These are phyloP conservation scores for Alces alces DNA, from an alignment of 2,113 vertebrate species.

Conservation along the genomic window DNA sequence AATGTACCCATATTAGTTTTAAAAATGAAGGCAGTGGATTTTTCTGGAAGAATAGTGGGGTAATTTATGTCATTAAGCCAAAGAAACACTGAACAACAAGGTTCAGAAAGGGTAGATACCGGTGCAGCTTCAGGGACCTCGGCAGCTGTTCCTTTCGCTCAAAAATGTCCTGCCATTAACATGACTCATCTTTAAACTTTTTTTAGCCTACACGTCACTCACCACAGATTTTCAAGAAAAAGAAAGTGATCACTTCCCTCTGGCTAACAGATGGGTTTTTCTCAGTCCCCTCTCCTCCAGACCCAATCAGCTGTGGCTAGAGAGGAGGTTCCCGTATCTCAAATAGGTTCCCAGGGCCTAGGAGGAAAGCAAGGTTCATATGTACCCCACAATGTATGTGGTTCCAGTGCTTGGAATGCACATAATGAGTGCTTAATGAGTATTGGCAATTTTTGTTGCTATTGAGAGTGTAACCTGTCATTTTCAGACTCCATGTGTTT, in stretches of 20 bases:
- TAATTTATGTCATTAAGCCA: background rate
- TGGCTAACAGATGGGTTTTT: background rate
- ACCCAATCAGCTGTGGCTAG: background rate
- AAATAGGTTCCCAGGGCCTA: background rate
- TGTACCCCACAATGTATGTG: background rate
- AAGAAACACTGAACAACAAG: background rate
- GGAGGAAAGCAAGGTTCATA: background rate
- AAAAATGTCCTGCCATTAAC: background rate
- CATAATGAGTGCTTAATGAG: background rate
- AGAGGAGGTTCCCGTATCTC: background rate
- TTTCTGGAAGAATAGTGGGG: background rate
- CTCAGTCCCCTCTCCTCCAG: background rate
- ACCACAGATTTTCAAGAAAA: constrained; percentile 10
- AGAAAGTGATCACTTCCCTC: background rate
- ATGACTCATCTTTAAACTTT: constrained; percentile 30
- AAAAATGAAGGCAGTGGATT: background rate
- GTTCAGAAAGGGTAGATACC: background rate
- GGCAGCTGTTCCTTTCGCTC: constrained; percentile 42
- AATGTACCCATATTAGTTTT: background rate
- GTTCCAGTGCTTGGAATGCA: background rate
- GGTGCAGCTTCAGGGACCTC: background rate
- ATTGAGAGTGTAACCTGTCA: background rate
- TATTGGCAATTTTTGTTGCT: background rate
- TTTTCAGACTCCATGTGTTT: background rate
- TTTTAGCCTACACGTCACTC: background rate